Evolutionary conservation across 2,888 invertebrate species (phyloP).

Genomic region (Cataglyphis cursor): DNA sequence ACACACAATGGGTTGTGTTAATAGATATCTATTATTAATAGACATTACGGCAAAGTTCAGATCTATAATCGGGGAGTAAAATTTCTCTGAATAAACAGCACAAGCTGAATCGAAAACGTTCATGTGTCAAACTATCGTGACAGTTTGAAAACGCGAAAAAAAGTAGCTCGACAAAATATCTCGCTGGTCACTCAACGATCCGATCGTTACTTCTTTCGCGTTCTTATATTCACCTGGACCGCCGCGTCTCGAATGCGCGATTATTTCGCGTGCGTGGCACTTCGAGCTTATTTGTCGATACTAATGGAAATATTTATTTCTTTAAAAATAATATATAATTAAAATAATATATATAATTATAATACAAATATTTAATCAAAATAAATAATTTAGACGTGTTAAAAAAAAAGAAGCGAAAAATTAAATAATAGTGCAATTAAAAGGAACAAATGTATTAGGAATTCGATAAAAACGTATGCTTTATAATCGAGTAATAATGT

Average conservation of each 20-base stretch:
- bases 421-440: neutral
- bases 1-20: slow-evolving; percentile 6
- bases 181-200: neutral
- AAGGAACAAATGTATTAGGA: neutral
- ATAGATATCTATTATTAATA: slow-evolving; percentile 4
- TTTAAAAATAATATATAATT: neutral
- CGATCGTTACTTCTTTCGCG: slow-evolving; percentile 29
- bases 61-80: neutral
- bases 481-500: neutral
- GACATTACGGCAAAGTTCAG: slow-evolving; percentile 2
- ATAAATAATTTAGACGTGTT: neutral
- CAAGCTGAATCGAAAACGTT: neutral
- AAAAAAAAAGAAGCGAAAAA: neutral
- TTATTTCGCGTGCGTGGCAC: too few relatives aligned
- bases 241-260: neutral
- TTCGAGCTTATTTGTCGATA: neutral
- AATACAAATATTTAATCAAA: neutral
- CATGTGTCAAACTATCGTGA: neutral
- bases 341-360: neutral
- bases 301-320: neutral
- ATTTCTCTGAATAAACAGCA: neutral
- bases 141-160: neutral
- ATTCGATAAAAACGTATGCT: neutral
- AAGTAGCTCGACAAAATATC: neutral
- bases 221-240: neutral